phyloP scores from a whole-genome alignment of 2,888 invertebrate species.

The Spicauda simplicius region DNA sequence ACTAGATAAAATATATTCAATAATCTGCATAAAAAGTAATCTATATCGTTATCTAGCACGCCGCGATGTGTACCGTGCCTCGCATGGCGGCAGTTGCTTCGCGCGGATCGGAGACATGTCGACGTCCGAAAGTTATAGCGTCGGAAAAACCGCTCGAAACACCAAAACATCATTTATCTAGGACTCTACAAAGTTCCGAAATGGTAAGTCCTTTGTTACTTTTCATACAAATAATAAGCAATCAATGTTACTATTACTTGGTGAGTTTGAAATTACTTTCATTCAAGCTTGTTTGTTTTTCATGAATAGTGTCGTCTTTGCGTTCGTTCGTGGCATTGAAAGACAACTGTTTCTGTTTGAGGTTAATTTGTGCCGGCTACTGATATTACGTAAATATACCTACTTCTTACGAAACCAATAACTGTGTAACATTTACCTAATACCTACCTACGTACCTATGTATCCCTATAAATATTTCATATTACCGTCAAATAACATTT shows the following conservation, averaged over 20 bases:
- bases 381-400: neutral
- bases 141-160: slow-evolving; percentile 33
- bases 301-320: slow-evolving; percentile 30
- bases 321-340: slow-evolving; percentile 26
- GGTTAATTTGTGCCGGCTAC: slow-evolving; percentile 20
- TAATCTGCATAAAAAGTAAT: slow-evolving; percentile 42
- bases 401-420: neutral
- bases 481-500: no score
- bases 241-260: no score
- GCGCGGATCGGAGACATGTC: slow-evolving; percentile 58
- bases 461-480: no score
- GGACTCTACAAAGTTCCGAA: slow-evolving; percentile 44
- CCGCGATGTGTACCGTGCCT: slow-evolving; percentile 56
- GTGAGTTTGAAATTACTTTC: slow-evolving; percentile 29
- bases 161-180: slow-evolving; percentile 29
- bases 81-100: slow-evolving; percentile 63
- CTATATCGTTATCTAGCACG: slow-evolving; percentile 43
- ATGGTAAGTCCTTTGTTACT: slow-evolving; percentile 58
- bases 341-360: slow-evolving; percentile 20
- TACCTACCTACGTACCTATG: neutral
- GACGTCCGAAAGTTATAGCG: slow-evolving; percentile 47
- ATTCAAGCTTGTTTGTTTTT: slow-evolving; percentile 37
- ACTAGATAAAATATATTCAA: slow-evolving; percentile 32
- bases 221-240: no score
- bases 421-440: neutral